phyloP scores from a whole-genome alignment of 1,140 invertebrate genomes.

The Stegodyphus mimosarum region DNA sequence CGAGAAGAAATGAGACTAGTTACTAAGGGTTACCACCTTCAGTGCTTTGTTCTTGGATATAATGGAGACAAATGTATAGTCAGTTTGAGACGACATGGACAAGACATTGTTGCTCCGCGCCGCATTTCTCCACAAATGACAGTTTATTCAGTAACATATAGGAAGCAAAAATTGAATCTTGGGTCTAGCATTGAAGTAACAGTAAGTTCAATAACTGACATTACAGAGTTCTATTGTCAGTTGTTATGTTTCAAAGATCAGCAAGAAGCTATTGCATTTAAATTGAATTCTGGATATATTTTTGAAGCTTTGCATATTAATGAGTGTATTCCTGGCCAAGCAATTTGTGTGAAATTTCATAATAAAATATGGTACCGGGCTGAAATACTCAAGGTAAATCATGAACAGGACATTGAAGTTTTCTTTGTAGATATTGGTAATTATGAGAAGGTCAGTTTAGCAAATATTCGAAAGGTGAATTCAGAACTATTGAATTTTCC shows the following conservation, averaged over 20 bases:
- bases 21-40: neutral
- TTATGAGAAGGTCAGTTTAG: slow-evolving; percentile 72
- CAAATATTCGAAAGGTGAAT: slow-evolving; percentile 68
- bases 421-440: slow-evolving; percentile 84
- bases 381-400: slow-evolving; percentile 27
- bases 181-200: slow-evolving; percentile 18
- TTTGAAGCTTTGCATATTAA: neutral
- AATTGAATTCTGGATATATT: neutral
- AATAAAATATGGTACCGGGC: slow-evolving; percentile 79
- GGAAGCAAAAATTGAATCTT: neutral
- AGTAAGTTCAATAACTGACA: slow-evolving; percentile 47
- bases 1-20: slow-evolving; percentile 47
- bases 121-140: neutral
- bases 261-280: slow-evolving; percentile 3
- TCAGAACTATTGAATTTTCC: neutral
- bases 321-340: slow-evolving; percentile 70
- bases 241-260: slow-evolving; percentile 29
- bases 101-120: neutral
- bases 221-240: slow-evolving; percentile 63
- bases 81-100: neutral
- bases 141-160: slow-evolving; percentile 4
- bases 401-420: slow-evolving; percentile 67
- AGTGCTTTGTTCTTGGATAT: slow-evolving; percentile 19
- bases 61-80: slow-evolving; percentile 19
- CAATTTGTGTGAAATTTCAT: slow-evolving; percentile 79